Evolutionary conservation across 2,888 invertebrate genomes (phyloP).

Genomic region (Melinaea menophilus): DNA sequence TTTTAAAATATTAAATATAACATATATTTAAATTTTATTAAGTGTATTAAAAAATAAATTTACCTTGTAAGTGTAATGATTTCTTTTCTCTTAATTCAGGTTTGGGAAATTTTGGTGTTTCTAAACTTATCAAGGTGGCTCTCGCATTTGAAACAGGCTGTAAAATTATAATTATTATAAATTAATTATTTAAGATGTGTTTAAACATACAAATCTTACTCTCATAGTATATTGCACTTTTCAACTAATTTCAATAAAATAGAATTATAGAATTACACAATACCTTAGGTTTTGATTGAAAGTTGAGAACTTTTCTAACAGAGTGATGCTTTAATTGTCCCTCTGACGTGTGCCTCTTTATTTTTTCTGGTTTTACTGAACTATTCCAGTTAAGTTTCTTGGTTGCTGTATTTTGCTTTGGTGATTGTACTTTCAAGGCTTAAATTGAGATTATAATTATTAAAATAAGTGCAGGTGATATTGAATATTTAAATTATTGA

Average conservation of each 20-base stretch:
- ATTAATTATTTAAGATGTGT: too few relatives aligned
- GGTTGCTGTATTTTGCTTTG: constrained; percentile 39
- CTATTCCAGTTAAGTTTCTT: constrained; percentile 66
- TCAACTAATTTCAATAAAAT: too few relatives aligned
- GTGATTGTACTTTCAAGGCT: constrained; percentile 49
- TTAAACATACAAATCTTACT: neutral
- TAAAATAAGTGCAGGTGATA: neutral
- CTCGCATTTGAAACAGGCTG: constrained; percentile 29
- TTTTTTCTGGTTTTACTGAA: constrained; percentile 59
- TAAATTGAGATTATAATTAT: constrained; percentile 31
- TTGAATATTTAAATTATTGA: neutral
- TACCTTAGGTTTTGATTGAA: constrained; percentile 52
- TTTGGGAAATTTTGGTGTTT: constrained; percentile 54
- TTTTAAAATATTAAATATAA: neutral
- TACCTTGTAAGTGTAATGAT: constrained; percentile 50
- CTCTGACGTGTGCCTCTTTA: constrained; percentile 50
- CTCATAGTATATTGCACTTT: neutral
- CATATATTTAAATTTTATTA: constrained; percentile 21
- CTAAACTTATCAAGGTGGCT: constrained; percentile 42
- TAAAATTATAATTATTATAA: neutral
- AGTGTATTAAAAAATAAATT: constrained; percentile 13
- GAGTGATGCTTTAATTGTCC: constrained; percentile 50
- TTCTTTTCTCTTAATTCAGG: constrained; percentile 54
- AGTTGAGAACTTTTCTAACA: constrained; percentile 64
- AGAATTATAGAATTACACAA: constrained; percentile 19